Percentiles rank a stretch among this genome's conserved stretches.
Conservation (phyloP, 2,888 invertebrate genomes). For the Elaeidobius kamerunicus region DNA sequence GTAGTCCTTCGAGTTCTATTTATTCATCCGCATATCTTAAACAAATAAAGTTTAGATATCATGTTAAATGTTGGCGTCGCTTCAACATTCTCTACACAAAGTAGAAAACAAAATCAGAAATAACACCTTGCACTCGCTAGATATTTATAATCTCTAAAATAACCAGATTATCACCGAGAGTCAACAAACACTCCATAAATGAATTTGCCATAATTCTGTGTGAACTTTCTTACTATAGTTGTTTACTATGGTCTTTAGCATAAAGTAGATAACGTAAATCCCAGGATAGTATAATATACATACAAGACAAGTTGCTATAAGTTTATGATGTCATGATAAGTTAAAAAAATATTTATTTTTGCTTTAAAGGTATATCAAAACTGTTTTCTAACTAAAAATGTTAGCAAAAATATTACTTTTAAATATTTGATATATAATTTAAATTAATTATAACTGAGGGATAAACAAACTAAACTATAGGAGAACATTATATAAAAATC, state of each 20-base stretch:
- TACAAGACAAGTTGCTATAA: too few species aligned
- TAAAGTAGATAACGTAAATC: not conserved
- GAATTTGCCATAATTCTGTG: slow-evolving; percentile 2
- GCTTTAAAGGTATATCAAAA: too few species aligned
- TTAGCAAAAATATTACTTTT: too few species aligned
- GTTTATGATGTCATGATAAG: too few species aligned
- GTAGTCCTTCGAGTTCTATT: slow-evolving; percentile 13
- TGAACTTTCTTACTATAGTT: not conserved
- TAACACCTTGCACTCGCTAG: slow-evolving; percentile 10
- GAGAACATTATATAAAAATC: too few species aligned
- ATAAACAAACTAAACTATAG: too few species aligned
- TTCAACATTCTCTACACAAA: slow-evolving; percentile 9
- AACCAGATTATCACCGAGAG: slow-evolving; percentile 12
- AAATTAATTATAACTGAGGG: too few species aligned
- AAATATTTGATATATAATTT: too few species aligned
- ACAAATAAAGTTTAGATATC: slow-evolving; percentile 14
- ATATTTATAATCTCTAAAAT: slow-evolving; percentile 11
- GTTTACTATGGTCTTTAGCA: too few species aligned
- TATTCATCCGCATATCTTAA: slow-evolving; percentile 10
- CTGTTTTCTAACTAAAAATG: too few species aligned
- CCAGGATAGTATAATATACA: too few species aligned
- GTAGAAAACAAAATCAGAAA: slow-evolving; percentile 15
- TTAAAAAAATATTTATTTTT: too few species aligned
- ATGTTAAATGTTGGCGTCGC: slow-evolving; percentile 14
- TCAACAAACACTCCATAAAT: slow-evolving; percentile 4